A percentile compares a stretch with the other conserved stretches of the same genome.
Evolutionary conservation across 2,888 invertebrate species (phyloP).

Genomic region (Parasteatoda lunata): DNA sequence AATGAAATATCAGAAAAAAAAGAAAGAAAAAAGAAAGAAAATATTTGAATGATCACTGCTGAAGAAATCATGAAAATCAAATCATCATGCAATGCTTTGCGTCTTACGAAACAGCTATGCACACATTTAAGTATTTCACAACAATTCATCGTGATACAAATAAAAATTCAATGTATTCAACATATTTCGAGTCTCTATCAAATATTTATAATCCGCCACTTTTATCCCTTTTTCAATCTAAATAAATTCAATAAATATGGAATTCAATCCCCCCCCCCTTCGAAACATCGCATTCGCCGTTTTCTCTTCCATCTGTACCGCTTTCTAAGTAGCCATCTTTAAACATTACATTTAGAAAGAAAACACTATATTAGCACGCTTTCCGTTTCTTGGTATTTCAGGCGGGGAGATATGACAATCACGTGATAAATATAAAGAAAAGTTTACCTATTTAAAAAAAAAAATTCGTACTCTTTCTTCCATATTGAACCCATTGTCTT

Average conservation of each 20-base stretch:
- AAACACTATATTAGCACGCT: slow-evolving; percentile 51
- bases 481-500: slow-evolving; percentile 40
- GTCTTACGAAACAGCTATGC: not conserved
- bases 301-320: not conserved
- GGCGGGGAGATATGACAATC: slow-evolving; percentile 17
- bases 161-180: slow-evolving; percentile 47
- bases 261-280: slow-evolving; percentile 24
- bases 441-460: not conserved
- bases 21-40: not conserved
- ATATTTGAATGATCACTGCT: not conserved
- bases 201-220: not conserved
- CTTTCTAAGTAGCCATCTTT: slow-evolving; percentile 56
- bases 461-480: slow-evolving; percentile 9
- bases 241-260: slow-evolving; percentile 40
- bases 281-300: not conserved
- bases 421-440: slow-evolving; percentile 37
- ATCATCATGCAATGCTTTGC: not conserved
- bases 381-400: slow-evolving; percentile 7
- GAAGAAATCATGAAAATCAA: not conserved
- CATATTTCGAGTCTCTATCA: slow-evolving; percentile 2
- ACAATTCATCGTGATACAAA: slow-evolving; percentile 37
- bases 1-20: not conserved
- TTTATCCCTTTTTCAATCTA: not conserved
- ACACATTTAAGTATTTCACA: not conserved
- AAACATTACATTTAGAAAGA: slow-evolving; percentile 54